phyloP scores from a whole-genome alignment of 2,113 vertebrate species.

The Scophthalmus maximus region DNA sequence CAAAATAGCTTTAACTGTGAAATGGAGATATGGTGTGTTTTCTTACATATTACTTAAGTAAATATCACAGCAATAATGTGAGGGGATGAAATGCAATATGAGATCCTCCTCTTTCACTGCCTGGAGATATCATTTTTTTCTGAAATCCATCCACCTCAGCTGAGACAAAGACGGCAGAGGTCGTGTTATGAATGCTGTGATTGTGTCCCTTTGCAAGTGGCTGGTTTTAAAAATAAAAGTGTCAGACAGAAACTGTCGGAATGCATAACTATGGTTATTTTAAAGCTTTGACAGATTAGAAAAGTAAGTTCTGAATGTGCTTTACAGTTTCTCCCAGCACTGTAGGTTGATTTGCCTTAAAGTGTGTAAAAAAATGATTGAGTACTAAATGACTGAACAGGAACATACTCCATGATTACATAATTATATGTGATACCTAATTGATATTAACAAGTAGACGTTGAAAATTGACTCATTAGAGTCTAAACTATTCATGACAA shows the following conservation, averaged over 20 bases:
- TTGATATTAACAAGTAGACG: slow-evolving; percentile 40
- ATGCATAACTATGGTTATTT: not conserved
- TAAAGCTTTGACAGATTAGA: not conserved
- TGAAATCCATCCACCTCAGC: slow-evolving; percentile 23
- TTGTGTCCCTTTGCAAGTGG: slow-evolving; percentile 16
- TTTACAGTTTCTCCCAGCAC: not conserved
- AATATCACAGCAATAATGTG: slow-evolving; percentile 25
- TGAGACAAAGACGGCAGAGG: slow-evolving; percentile 21
- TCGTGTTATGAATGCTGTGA: slow-evolving; percentile 26
- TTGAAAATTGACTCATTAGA: slow-evolving; percentile 58
- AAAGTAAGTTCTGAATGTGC: not conserved
- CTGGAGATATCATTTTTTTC: slow-evolving; percentile 38
- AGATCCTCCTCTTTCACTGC: slow-evolving; percentile 10
- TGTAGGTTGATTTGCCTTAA: not conserved
- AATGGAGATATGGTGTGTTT: not conserved
- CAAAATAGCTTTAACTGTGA: not conserved
- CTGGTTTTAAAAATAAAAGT: not conserved
- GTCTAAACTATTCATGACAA: slow-evolving; percentile 69
- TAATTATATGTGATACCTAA: not conserved
- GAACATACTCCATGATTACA: not conserved
- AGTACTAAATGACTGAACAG: not conserved
- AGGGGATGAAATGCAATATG: slow-evolving; percentile 38
- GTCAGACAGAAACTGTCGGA: slow-evolving; percentile 1
- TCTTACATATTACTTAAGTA: not conserved
- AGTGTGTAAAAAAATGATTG: too few species aligned